Conservation (phyloP, 1,140 invertebrate species). For the Pseudomyrmex sp. region DNA sequence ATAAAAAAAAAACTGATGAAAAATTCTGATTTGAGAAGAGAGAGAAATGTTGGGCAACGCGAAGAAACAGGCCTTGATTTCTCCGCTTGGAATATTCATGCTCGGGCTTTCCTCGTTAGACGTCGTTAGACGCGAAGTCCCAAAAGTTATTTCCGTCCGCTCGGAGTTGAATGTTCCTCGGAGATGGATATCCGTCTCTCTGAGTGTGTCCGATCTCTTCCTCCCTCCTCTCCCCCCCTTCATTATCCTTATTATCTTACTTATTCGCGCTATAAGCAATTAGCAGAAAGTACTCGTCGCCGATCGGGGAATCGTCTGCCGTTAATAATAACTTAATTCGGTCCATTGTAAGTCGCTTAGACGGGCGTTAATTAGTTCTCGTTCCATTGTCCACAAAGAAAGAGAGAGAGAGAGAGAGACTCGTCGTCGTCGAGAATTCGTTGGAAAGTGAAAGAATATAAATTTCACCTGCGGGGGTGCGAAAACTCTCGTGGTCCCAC, state of each 20-base stretch:
- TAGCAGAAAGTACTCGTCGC: slow-evolving; percentile 23
- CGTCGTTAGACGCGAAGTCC: slow-evolving; percentile 31
- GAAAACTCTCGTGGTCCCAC: slow-evolving; percentile 37
- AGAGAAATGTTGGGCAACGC: neutral
- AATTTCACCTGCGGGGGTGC: neutral
- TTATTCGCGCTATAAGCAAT: slow-evolving; percentile 54
- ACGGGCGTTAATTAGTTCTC: slow-evolving; percentile 53
- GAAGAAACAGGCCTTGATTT: slow-evolving; percentile 28
- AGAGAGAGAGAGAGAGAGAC: no score
- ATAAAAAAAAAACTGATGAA: neutral
- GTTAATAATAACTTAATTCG: slow-evolving; percentile 62
- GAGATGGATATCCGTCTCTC: neutral
- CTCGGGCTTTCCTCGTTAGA: slow-evolving; percentile 46
- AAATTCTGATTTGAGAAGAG: neutral
- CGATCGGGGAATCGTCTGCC: neutral
- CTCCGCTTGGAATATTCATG: slow-evolving; percentile 53
- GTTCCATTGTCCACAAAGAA: slow-evolving; percentile 1
- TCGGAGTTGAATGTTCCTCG: neutral
- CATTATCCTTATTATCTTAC: slow-evolving; percentile 41
- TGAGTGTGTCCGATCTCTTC: neutral
- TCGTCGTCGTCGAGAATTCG: slow-evolving; percentile 12
- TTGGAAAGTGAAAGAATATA: slow-evolving; percentile 44
- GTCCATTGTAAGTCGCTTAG: slow-evolving; percentile 51
- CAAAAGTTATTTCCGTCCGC: slow-evolving; percentile 21
- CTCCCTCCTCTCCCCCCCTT: neutral